Conservation (phyloP, 92 coral and sea anemone genomes). For the Umimayanthus kanabou region DNA sequence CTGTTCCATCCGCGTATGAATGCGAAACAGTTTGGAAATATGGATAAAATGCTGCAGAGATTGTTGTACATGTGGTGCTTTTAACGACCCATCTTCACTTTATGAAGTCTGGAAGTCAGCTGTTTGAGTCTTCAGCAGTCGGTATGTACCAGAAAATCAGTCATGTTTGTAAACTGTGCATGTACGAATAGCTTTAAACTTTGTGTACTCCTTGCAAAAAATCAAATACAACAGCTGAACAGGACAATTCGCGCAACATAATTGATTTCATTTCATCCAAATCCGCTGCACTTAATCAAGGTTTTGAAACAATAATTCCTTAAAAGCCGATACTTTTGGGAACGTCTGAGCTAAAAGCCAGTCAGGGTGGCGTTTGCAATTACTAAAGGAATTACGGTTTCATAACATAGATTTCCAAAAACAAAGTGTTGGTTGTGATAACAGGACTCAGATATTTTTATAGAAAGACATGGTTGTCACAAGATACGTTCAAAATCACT, state of each 20-base stretch:
- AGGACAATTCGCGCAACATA: background rate
- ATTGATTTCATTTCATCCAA: background rate
- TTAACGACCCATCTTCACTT: background rate
- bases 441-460: background rate
- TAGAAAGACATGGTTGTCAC: background rate
- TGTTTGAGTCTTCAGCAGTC: background rate
- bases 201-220: background rate
- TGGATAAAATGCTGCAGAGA: background rate
- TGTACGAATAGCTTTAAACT: background rate
- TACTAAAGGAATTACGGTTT: background rate
- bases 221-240: background rate
- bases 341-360: background rate
- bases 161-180: background rate
- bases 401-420: background rate
- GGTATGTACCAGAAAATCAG: slow-evolving; percentile 8
- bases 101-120: slow-evolving; percentile 16
- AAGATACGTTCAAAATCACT: background rate
- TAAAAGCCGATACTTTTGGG: background rate
- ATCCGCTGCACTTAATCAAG: background rate
- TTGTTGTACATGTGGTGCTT: background rate
- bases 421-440: background rate
- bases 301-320: background rate
- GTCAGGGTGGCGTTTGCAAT: background rate
- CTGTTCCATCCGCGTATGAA: background rate
- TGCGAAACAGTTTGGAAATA: background rate